A percentile compares a stretch with the other conserved stretches of the same genome.
These are phyloP conservation scores for Erythrocercus mccallii DNA, from an alignment of 2,113 vertebrate genomes.

Conservation along the genomic window DNA sequence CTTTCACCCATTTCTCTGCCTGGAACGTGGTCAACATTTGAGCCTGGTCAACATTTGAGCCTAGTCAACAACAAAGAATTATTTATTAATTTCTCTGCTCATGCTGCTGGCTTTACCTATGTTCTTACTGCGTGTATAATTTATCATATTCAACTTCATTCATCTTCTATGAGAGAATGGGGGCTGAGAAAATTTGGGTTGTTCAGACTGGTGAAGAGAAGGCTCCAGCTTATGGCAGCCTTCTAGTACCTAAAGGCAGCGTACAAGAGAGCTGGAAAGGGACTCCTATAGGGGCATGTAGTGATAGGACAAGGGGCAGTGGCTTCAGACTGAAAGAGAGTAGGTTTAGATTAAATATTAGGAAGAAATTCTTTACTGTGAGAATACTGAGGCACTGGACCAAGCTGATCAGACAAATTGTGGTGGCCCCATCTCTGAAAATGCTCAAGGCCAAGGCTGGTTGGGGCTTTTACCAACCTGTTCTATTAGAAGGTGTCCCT, in stretches of 20 bases:
- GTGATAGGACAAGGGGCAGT: neutral
- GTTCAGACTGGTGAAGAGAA: neutral
- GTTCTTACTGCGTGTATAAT: neutral
- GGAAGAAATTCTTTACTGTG: neutral
- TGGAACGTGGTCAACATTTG: neutral
- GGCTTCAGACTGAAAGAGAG: neutral
- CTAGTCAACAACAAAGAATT: neutral
- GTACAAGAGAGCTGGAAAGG: neutral
- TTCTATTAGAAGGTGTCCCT: neutral
- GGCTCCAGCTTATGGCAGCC: neutral
- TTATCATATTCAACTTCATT: neutral
- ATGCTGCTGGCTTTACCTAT: neutral
- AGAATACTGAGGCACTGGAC: neutral
- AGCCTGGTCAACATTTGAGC: neutral
- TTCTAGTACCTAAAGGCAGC: neutral
- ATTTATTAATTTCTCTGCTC: neutral
- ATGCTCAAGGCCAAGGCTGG: neutral
- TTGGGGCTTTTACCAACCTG: neutral
- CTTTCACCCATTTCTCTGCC: neutral
- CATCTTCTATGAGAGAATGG: neutral
- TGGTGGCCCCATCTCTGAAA: neutral
- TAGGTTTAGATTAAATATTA: neutral
- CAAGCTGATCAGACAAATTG: neutral
- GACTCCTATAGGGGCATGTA: neutral
- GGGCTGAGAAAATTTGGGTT: neutral